A percentile compares a stretch with the other conserved stretches of the same genome.
These are phyloP conservation scores for Agrilus mali DNA, from an alignment of 2,888 invertebrate genomes.

Conservation along the genomic window DNA sequence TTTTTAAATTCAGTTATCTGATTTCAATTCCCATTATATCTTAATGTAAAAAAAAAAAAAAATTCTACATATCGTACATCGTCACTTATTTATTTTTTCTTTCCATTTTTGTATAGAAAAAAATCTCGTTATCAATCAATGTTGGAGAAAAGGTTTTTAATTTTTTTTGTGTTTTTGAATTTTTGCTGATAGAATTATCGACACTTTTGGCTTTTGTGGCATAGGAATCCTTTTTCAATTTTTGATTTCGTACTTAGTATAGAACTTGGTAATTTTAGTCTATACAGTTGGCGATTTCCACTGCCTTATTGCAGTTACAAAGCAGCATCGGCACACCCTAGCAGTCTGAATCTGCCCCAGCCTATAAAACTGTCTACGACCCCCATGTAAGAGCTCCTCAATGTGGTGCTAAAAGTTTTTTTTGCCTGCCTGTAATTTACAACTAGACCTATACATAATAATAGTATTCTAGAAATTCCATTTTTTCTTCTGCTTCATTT, in stretches of 20 bases:
- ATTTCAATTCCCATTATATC: no score
- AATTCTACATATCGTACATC: no score
- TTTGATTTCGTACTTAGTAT: constrained; percentile 14
- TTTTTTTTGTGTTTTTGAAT: not conserved
- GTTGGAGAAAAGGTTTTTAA: no score
- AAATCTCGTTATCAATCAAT: no score
- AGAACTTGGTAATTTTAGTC: constrained; percentile 47
- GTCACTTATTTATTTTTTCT: no score
- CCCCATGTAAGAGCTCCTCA: constrained; percentile 46
- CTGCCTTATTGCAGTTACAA: constrained; percentile 92
- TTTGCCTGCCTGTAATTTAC: not conserved
- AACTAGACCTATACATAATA: not conserved
- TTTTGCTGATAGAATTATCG: not conserved
- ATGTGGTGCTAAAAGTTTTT: constrained; percentile 4
- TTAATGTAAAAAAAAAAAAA: no score
- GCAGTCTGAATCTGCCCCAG: constrained; percentile 66
- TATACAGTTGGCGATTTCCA: constrained; percentile 94
- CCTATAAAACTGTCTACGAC: constrained; percentile 64
- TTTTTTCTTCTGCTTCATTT: no score
- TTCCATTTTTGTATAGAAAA: no score
- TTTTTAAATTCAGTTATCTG: no score
- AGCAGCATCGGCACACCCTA: constrained; percentile 61
- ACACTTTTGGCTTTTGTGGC: constrained; percentile 8
- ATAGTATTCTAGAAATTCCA: not conserved
- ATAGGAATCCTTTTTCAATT: not conserved